phyloP scores from a whole-genome alignment of 2,888 invertebrate species.

The Caenorhabditis imperialis region DNA sequence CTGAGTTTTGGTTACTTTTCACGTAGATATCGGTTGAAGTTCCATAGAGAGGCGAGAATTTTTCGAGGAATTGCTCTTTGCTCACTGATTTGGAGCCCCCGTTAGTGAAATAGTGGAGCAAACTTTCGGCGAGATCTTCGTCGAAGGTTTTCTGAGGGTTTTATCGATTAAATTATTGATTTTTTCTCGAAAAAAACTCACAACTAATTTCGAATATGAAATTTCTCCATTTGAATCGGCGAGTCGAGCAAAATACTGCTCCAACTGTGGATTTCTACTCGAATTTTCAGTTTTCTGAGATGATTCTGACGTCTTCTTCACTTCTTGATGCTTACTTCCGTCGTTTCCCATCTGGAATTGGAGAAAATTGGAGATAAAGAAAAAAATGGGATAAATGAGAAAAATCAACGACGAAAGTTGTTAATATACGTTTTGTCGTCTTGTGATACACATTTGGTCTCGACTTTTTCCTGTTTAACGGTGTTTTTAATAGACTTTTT shows the following conservation, averaged over 20 bases:
- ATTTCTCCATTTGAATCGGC: constrained; percentile 29
- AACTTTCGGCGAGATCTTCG: constrained; percentile 53
- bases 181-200: neutral
- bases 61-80: constrained; percentile 21
- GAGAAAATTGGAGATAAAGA: too few relatives aligned
- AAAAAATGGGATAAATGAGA: neutral
- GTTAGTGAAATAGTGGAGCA: constrained; percentile 53
- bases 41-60: constrained; percentile 34
- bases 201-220: constrained; percentile 9
- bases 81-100: constrained; percentile 19
- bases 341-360: constrained; percentile 59
- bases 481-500: constrained; percentile 1
- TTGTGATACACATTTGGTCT: neutral
- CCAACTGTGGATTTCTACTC: constrained; percentile 11
- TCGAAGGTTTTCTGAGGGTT: constrained; percentile 49
- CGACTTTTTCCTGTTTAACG: neutral
- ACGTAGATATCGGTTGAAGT: constrained; percentile 57
- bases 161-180: too few relatives aligned
- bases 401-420: neutral
- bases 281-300: neutral
- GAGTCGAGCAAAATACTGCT: constrained; percentile 25
- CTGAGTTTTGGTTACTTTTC: constrained; percentile 21
- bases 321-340: constrained; percentile 16
- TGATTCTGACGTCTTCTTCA: neutral
- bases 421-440: neutral